These are phyloP conservation scores for Ceratosolen fusciceps DNA, from an alignment of 1,140 invertebrate genomes.

Conservation along the genomic window DNA sequence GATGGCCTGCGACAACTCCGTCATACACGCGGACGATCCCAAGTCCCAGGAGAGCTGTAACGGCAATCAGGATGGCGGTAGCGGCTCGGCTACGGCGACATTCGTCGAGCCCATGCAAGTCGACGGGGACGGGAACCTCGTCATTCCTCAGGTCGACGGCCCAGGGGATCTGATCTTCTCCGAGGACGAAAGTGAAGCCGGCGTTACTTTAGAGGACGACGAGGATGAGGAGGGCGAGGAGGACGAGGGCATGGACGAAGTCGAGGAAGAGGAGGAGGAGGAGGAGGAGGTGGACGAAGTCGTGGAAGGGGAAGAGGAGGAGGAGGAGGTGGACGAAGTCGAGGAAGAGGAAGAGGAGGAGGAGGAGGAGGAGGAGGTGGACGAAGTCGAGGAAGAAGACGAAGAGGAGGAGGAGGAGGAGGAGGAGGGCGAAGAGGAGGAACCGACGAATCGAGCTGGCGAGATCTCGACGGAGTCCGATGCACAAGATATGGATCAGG, in stretches of 20 bases:
- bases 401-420: constrained; percentile 53
- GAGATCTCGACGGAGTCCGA: not conserved
- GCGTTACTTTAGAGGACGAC: not conserved
- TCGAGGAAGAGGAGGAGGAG: constrained; percentile 51
- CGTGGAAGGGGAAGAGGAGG: constrained; percentile 48
- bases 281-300: too few relatives aligned
- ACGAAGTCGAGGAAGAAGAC: constrained; percentile 51
- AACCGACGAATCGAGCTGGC: constrained; percentile 31
- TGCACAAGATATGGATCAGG: constrained; percentile 61
- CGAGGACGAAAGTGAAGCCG: constrained; percentile 55
- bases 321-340: constrained; percentile 32
- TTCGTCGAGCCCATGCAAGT: constrained; percentile 67
- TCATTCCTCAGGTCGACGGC: constrained; percentile 69
- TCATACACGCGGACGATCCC: constrained; percentile 49
- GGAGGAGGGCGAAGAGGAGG: constrained; percentile 48
- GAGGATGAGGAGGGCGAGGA: not conserved
- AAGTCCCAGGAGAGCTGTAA: constrained; percentile 68
- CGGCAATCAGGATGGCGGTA: constrained; percentile 62
- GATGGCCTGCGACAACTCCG: constrained; percentile 60
- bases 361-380: not conserved
- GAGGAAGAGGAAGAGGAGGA: constrained; percentile 42
- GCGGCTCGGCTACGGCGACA: constrained; percentile 57
- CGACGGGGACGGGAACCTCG: constrained; percentile 66
- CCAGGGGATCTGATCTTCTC: constrained; percentile 61
- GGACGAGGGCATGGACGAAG: constrained; percentile 52